phyloP scores from a whole-genome alignment of 2,113 vertebrate genomes.

The Rousettus leschenaultii region DNA sequence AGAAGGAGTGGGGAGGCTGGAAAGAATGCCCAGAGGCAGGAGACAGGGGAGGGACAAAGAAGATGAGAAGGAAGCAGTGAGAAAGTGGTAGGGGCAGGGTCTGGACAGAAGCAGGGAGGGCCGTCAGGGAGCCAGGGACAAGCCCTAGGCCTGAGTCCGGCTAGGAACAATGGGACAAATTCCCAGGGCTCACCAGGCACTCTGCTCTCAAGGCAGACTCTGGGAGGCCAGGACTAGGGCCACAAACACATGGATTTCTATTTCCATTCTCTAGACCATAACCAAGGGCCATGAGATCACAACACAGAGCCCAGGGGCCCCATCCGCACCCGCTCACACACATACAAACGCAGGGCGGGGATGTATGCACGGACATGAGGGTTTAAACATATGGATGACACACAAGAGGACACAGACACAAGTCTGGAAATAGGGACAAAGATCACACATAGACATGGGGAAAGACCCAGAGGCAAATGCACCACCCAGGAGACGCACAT shows the following conservation, averaged over 20 bases:
- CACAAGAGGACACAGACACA: neutral
- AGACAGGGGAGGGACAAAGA: neutral
- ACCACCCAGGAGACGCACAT: neutral
- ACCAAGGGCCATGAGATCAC: neutral
- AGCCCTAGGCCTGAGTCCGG: neutral
- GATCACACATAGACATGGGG: neutral
- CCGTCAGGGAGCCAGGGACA: neutral
- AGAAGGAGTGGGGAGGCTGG: neutral
- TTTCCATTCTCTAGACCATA: neutral
- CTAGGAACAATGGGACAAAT: neutral
- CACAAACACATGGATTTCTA: neutral
- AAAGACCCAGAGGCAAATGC: neutral
- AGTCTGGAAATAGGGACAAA: neutral
- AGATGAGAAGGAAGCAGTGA: neutral
- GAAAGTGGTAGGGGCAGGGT: neutral
- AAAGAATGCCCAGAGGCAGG: neutral
- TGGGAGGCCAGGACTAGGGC: neutral
- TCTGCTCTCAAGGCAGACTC: neutral
- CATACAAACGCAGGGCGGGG: neutral
- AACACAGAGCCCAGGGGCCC: neutral
- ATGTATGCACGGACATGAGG: neutral
- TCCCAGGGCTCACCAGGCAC: neutral
- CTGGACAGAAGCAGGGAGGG: neutral
- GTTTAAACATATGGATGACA: neutral
- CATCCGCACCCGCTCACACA: neutral